A percentile compares a stretch with the other conserved stretches of the same genome.
phyloP scores from a whole-genome alignment of 1,140 invertebrate species.

The Orchesella cincta region DNA sequence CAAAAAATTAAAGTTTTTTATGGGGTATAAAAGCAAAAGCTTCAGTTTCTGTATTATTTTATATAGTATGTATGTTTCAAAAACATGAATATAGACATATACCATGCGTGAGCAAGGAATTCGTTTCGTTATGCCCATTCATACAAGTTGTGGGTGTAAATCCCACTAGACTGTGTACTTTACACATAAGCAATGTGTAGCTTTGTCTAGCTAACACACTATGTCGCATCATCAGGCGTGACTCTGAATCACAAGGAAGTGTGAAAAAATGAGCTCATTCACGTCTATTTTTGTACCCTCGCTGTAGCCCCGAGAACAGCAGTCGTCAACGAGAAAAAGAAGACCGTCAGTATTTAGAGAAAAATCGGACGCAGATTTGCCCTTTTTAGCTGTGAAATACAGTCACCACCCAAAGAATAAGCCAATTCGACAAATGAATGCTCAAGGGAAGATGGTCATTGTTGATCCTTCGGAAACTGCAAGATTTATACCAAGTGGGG shows the following conservation, averaged over 20 bases:
- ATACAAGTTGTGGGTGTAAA: no score
- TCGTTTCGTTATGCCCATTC: no score
- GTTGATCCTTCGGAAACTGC: neutral
- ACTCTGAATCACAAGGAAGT: neutral
- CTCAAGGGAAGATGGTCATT: constrained; percentile 15
- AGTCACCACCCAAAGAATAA: neutral
- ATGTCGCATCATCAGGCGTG: no score
- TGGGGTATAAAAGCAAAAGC: no score
- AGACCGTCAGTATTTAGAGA: constrained; percentile 17
- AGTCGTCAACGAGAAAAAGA: neutral
- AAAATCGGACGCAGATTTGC: constrained; percentile 21
- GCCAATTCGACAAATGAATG: neutral
- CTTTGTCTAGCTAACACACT: no score
- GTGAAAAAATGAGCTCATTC: neutral
- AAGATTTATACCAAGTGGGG: neutral
- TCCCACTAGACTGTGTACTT: no score
- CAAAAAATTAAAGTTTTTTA: no score
- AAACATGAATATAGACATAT: no score
- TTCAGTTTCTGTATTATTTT: no score
- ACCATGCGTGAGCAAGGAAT: no score
- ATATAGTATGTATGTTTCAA: no score
- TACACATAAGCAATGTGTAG: no score
- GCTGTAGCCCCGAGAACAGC: neutral
- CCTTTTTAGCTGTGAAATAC: constrained; percentile 5
- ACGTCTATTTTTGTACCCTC: neutral